A percentile compares a stretch with the other conserved stretches of the same genome.
These are phyloP conservation scores for Balearica regulorum DNA, from an alignment of 2,797 vertebrate genomes.

Conservation along the genomic window DNA sequence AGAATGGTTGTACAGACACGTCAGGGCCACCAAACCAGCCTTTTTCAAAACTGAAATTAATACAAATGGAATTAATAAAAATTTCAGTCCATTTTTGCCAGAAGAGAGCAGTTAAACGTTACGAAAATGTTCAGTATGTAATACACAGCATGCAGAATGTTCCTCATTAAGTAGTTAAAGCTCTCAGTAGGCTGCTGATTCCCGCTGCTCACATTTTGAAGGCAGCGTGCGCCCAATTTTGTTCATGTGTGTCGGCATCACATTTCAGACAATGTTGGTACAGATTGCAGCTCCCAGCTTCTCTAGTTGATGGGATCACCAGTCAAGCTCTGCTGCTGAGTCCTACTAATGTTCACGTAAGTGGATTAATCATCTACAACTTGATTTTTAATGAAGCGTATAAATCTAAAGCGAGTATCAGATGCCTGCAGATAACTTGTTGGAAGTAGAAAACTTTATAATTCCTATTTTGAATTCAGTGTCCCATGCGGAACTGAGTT, in stretches of 20 bases:
- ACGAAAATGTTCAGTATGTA: neutral
- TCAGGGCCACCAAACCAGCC: neutral
- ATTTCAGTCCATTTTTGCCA: neutral
- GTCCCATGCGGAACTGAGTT: neutral
- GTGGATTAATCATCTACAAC: neutral
- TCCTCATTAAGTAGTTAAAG: neutral
- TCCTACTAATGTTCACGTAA: neutral
- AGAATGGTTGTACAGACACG: neutral
- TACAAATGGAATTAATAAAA: neutral
- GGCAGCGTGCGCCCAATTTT: neutral
- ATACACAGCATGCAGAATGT: neutral
- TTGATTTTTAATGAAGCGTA: neutral
- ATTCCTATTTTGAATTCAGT: neutral
- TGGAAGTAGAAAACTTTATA: neutral
- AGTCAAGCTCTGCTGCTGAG: neutral
- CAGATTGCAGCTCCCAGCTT: neutral
- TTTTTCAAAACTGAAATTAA: neutral
- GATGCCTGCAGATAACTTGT: neutral
- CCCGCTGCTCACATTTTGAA: neutral
- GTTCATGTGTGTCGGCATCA: neutral
- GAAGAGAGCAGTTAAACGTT: neutral
- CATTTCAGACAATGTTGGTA: neutral
- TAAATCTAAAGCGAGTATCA: neutral
- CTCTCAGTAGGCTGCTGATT: neutral
- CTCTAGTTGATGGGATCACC: neutral